Evolutionary conservation across 2,113 vertebrate genomes (phyloP).

Genomic region (Aptenodytes patagonicus): DNA sequence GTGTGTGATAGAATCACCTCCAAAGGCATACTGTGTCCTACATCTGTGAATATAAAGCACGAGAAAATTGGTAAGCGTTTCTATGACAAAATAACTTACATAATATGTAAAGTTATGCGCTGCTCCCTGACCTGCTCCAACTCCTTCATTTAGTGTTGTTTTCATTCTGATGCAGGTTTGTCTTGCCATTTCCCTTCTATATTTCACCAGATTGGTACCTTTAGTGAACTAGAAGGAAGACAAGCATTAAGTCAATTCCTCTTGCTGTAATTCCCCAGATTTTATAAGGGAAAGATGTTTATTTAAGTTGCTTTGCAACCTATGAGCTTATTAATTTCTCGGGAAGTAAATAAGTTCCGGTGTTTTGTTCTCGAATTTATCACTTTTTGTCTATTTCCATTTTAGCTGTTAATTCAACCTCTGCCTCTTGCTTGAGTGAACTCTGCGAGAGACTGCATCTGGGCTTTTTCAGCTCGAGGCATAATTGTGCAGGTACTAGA

Average conservation of each 20-base stretch:
- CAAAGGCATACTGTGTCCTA: neutral
- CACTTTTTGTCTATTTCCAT: neutral
- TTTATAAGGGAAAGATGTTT: neutral
- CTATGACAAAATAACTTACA: neutral
- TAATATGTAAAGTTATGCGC: neutral
- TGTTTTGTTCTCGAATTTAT: neutral
- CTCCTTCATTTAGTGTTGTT: neutral
- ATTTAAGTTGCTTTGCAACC: constrained; percentile 10
- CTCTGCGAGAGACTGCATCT: neutral
- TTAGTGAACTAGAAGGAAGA: neutral
- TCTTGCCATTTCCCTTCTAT: neutral
- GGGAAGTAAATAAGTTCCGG: neutral
- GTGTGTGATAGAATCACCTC: neutral
- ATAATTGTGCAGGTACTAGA: neutral
- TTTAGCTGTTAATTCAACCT: neutral
- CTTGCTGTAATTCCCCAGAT: neutral
- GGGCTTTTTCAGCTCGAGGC: neutral
- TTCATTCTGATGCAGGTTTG: neutral
- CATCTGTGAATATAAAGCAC: neutral
- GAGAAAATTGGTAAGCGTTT: neutral
- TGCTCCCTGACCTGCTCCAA: neutral
- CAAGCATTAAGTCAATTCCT: neutral
- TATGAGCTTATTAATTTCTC: constrained; percentile 6
- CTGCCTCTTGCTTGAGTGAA: neutral
- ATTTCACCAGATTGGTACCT: neutral